These are phyloP conservation scores for Diogma glabrata DNA, from an alignment of 2,888 invertebrate species.

Conservation along the genomic window DNA sequence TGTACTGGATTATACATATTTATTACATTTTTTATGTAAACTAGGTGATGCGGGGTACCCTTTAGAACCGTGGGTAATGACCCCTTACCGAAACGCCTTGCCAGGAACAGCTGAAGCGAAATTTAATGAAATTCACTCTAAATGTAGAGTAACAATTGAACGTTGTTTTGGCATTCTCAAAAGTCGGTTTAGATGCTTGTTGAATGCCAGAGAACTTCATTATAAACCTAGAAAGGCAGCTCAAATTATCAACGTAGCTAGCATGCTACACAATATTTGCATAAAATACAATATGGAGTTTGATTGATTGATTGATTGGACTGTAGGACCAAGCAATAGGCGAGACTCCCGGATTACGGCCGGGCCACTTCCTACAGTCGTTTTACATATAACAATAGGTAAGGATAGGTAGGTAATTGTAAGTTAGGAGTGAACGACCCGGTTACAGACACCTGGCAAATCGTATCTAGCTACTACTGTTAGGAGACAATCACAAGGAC, in stretches of 20 bases:
- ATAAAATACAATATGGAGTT: neutral
- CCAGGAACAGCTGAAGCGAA: neutral
- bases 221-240: neutral
- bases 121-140: neutral
- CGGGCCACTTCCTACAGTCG: too few relatives aligned
- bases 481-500: too few relatives aligned
- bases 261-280: slow-evolving; percentile 1
- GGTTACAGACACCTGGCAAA: too few relatives aligned
- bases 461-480: too few relatives aligned
- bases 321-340: too few relatives aligned
- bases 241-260: neutral
- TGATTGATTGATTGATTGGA: too few relatives aligned
- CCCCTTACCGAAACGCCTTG: neutral
- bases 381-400: too few relatives aligned
- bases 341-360: too few relatives aligned
- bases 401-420: too few relatives aligned
- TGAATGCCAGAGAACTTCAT: neutral
- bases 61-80: neutral
- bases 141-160: neutral
- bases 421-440: too few relatives aligned
- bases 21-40: neutral
- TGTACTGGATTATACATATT: too few relatives aligned
- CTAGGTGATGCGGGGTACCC: neutral
- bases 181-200: neutral
- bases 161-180: neutral